Conservation (phyloP, 2,888 invertebrate genomes). For the Julus scanicus region DNA sequence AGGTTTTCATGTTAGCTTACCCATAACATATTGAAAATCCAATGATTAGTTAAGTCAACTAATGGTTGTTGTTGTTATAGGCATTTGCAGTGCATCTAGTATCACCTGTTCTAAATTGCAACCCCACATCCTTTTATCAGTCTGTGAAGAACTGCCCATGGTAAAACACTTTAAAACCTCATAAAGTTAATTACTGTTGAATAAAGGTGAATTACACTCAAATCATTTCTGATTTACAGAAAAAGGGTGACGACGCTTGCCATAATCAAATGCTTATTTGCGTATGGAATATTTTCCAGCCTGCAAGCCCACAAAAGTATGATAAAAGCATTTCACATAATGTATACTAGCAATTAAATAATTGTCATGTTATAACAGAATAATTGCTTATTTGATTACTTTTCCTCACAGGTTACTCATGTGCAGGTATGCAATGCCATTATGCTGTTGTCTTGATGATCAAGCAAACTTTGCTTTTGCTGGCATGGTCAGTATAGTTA, state of each 20-base stretch:
- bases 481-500: conserved; percentile 44
- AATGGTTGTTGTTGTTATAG: neutral
- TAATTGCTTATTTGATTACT: neutral
- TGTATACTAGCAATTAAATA: neutral
- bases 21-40: no score
- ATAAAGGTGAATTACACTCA: neutral
- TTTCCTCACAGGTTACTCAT: conserved; percentile 22
- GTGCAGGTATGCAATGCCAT: conserved; percentile 2
- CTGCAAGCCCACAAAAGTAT: conserved; percentile 52
- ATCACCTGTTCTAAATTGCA: neutral
- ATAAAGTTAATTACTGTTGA: neutral
- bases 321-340: neutral
- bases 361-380: no score
- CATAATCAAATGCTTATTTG: conserved; percentile 40
- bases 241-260: neutral
- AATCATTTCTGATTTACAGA: neutral
- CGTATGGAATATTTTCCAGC: conserved; percentile 52
- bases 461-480: conserved; percentile 51
- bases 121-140: neutral
- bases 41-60: no score
- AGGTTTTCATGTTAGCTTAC: no score
- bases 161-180: neutral
- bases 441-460: conserved; percentile 40
- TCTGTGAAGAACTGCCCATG: neutral
- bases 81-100: conserved; percentile 6